phyloP scores from a whole-genome alignment of 1,140 invertebrate genomes.

The Magallana angulata region DNA sequence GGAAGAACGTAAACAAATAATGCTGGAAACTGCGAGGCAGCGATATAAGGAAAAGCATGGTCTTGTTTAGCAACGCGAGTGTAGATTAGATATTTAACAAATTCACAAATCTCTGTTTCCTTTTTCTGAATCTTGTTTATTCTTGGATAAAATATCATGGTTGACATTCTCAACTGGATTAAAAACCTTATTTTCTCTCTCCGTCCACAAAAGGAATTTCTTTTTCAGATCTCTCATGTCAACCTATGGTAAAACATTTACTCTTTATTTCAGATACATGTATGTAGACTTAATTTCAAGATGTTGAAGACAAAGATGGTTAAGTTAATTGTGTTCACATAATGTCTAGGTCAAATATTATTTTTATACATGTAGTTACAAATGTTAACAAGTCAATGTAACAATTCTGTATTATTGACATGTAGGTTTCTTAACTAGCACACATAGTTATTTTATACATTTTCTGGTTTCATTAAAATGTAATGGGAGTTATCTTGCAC shows the following conservation, averaged over 20 bases:
- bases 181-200: not conserved
- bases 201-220: conserved; percentile 2
- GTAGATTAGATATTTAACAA: not conserved
- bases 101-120: not conserved
- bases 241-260: not conserved
- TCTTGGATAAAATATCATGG: not conserved
- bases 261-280: not conserved
- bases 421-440: no score
- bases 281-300: no score
- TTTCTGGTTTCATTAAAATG: no score
- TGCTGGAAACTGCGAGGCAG: conserved; percentile 88
- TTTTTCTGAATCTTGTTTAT: not conserved
- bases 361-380: no score
- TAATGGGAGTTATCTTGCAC: no score
- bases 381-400: no score
- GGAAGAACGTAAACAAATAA: conserved; percentile 87
- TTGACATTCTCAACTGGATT: not conserved
- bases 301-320: no score
- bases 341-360: no score
- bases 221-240: not conserved
- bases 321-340: no score
- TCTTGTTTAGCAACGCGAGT: conserved; percentile 23
- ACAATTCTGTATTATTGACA: no score
- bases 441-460: no score
- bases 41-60: conserved; percentile 89